Evolutionary conservation across 2,888 invertebrate species (phyloP), one percentile per base, ranked within the genome.

Genomic region (Seira ritae): DNA sequence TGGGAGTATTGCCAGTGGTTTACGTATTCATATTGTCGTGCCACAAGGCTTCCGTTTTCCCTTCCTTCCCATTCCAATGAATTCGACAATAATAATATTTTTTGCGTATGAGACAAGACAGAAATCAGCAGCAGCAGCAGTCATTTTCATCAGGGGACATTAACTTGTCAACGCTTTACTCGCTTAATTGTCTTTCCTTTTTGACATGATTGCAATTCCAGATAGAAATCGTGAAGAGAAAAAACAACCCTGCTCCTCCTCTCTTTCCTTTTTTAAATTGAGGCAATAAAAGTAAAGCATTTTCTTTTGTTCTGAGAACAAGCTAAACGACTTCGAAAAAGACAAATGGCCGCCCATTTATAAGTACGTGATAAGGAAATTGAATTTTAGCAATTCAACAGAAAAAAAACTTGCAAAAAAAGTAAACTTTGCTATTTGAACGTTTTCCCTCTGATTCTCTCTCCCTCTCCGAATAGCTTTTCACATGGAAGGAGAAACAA

Each of bases 101-200:
- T 20, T 62, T 62, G 22, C 62, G 62, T 62, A 62, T 31, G 31
- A 62, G 19, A 19, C 62, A 20, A 62, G 62, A 22, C 62, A 62
- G 62, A 62, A 55, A 62, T 62, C 55, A 55, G 55, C 62, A 62
- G 62, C 55, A 55, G 55, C 62, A 62, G 62, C 12, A 62, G 62
- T 62, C 62, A 62, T 62, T 62, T 62, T 75, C 50, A 67, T 19
- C 55, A 50, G 17, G 50, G 23, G 55, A 75, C 75, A 75, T 75
- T 75, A 75, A 75, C 50, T 67, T 75, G 75, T 75, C 75, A 75
- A 67, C 75, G 65, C 67, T 67, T 62, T 66, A 55, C 67, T 50
- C 60, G 67, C 23, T 75, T 75, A 66, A 75, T 67, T 67, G 62
- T 62, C 62, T 67, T 17, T 31, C 66, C 24, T 15, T 46, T 66